Percentiles rank a stretch among this genome's conserved stretches.
These are phyloP conservation scores for Danaus plexippus DNA, from an alignment of 1,140 invertebrate genomes.

Conservation along the genomic window DNA sequence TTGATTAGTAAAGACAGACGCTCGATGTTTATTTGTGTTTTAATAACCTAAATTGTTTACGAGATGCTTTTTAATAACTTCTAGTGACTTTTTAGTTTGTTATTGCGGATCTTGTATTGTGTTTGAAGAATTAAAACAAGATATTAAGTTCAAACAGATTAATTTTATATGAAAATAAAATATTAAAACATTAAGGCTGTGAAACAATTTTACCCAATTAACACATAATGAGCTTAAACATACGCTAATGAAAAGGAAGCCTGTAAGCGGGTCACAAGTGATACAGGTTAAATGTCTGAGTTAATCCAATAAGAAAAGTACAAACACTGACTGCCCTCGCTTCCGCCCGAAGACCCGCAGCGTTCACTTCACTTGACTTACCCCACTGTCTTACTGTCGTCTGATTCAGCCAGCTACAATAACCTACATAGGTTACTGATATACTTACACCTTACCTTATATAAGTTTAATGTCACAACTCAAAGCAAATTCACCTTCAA, in stretches of 20 bases:
- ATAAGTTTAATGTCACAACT: too few species aligned
- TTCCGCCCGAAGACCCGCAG: constrained; percentile 66
- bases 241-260: constrained; percentile 59
- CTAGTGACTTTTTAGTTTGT: too few species aligned
- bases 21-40: constrained; percentile 15
- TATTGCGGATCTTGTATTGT: too few species aligned
- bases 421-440: constrained; percentile 21
- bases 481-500: too few species aligned
- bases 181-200: neutral
- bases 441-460: too few species aligned
- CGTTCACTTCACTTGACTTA: constrained; percentile 58
- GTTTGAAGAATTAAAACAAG: too few species aligned
- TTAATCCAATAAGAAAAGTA: constrained; percentile 69
- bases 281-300: constrained; percentile 65
- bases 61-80: constrained; percentile 1
- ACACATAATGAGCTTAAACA: constrained; percentile 27
- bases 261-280: constrained; percentile 64
- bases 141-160: too few species aligned
- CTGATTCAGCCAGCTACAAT: constrained; percentile 35
- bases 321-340: constrained; percentile 64
- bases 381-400: constrained; percentile 65
- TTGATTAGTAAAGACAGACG: constrained; percentile 33
- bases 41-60: constrained; percentile 13
- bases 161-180: too few species aligned
- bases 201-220: constrained; percentile 24